phyloP scores from a whole-genome alignment of 2,113 vertebrate species.

The Vidua chalybeata region DNA sequence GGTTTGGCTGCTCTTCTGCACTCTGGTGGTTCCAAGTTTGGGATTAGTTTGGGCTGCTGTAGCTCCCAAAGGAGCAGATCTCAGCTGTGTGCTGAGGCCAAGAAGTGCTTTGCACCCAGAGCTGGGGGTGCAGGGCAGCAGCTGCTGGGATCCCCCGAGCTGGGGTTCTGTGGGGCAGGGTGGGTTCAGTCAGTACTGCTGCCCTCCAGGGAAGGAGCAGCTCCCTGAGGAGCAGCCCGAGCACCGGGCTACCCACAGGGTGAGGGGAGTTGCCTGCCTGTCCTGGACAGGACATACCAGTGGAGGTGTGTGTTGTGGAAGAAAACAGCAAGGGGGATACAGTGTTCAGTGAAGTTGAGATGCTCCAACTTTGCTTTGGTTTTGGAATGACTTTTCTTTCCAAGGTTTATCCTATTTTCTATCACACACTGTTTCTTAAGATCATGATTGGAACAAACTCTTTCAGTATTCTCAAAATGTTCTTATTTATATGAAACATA shows the following conservation, averaged over 20 bases:
- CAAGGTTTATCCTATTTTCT: background rate
- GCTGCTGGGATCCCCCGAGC: background rate
- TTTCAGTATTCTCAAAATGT: background rate
- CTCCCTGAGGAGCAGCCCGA: background rate
- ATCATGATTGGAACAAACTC: background rate
- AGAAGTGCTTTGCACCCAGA: accelerated
- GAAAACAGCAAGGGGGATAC: background rate
- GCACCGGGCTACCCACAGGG: accelerated
- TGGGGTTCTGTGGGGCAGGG: background rate
- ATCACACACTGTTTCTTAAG: background rate
- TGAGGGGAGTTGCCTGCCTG: background rate
- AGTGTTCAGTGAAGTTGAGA: background rate
- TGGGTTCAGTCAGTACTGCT: background rate
- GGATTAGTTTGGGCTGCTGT: background rate
- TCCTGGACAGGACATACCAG: background rate
- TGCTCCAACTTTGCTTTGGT: background rate
- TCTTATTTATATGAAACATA: background rate
- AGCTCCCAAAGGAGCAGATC: background rate
- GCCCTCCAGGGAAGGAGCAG: background rate
- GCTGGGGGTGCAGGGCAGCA: background rate
- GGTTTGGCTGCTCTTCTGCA: background rate
- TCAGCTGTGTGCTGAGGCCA: background rate
- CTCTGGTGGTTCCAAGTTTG: background rate
- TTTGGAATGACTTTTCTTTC: background rate
- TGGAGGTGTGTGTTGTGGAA: background rate